Percentiles rank a stretch among this genome's conserved stretches.
Evolutionary conservation across 2,113 vertebrate genomes (phyloP).

Genomic region (Oncorhynchus keta): DNA sequence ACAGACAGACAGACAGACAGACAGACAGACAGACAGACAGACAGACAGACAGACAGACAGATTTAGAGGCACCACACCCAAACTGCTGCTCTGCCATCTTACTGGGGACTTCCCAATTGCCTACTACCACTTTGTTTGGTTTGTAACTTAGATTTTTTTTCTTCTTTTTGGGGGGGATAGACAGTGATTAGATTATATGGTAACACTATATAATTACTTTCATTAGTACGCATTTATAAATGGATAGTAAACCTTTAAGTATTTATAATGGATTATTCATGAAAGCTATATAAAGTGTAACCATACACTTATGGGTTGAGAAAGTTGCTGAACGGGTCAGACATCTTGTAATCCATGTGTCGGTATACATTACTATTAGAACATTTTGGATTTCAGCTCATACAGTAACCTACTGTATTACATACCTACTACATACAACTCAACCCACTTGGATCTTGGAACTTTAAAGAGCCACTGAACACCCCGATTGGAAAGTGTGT

Average conservation of each 20-base stretch:
- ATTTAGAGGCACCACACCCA: constrained; percentile 65
- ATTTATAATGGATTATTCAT: too few relatives aligned
- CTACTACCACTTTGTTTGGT: too few relatives aligned
- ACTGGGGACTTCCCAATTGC: constrained; percentile 44
- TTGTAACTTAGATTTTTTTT: not conserved
- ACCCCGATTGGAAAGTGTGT: too few relatives aligned
- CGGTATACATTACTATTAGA: constrained; percentile 27
- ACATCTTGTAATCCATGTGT: constrained; percentile 26
- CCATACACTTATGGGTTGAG: too few relatives aligned
- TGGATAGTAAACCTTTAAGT: not conserved
- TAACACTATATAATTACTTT: not conserved
- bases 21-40: too few relatives aligned
- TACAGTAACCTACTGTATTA: not conserved
- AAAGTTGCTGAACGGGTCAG: not conserved
- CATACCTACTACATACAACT: too few relatives aligned
- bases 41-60: constrained; percentile 53
- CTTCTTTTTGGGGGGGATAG: not conserved
- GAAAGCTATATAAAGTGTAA: too few relatives aligned
- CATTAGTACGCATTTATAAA: constrained; percentile 5
- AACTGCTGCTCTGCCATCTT: constrained; percentile 55
- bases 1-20: constrained; percentile 48
- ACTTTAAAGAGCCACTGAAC: too few relatives aligned
- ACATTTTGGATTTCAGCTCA: not conserved
- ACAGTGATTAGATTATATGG: not conserved
- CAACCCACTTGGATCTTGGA: too few relatives aligned